A percentile compares a stretch with the other conserved stretches of the same genome.
phyloP scores from a whole-genome alignment of 2,113 vertebrate species.

The Rhinoderma darwinii region DNA sequence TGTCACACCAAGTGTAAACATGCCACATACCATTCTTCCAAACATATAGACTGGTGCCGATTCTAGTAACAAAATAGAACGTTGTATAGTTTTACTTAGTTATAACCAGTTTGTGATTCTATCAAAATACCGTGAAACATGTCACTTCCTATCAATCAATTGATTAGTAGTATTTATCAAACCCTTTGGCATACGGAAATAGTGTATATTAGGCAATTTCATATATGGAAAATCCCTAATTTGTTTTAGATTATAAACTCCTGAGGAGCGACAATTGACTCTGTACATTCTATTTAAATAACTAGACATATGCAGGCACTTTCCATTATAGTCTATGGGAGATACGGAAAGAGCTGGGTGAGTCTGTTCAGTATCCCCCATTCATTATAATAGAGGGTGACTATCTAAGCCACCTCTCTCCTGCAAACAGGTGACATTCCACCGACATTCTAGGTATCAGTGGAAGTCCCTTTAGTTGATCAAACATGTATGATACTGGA shows the following conservation, averaged over 20 bases:
- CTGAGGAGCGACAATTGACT: not conserved
- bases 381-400: no score
- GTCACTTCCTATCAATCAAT: conserved; percentile 32
- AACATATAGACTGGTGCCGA: not conserved
- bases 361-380: not conserved
- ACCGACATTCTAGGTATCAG: not conserved
- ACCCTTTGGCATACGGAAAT: not conserved
- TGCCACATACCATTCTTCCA: conserved; percentile 7
- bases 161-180: not conserved
- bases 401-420: no score
- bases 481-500: no score
- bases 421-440: no score
- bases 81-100: conserved; percentile 12
- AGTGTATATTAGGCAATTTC: no score
- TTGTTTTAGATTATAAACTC: not conserved
- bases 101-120: conserved; percentile 25
- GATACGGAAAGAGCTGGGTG: no score
- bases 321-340: no score
- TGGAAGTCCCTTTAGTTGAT: not conserved
- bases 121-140: conserved; percentile 21
- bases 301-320: not conserved
- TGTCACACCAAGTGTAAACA: conserved; percentile 41
- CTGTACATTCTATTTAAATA: not conserved
- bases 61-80: conserved; percentile 16
- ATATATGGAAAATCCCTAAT: not conserved